Base-by-base conservation (phyloP, 2,888 invertebrate species). In the Caenorhabditis becei region DNA sequence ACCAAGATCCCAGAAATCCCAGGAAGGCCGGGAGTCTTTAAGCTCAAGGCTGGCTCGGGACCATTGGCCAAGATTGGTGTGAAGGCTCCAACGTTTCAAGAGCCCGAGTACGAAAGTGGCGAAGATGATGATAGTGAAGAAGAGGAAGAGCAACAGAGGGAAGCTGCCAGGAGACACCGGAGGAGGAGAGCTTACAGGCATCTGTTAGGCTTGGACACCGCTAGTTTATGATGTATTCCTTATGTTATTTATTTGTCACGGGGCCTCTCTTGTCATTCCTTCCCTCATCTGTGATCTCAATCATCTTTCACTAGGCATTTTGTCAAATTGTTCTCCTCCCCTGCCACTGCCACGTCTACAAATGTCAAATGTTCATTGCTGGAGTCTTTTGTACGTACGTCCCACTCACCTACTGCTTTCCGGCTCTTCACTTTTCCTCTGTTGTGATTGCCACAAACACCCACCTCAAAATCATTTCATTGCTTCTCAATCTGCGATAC, bases 171-270 rank as follows among this genome's bases (percentile, higher is more conserved):
- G 1, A n/a, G 47, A 35, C 58, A 74, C 28, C 49, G 49, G 58
- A 77, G 59, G 41, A 74, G 49, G 28, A 44, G 77, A 14, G 32
- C 71, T 1, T 62, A 47, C 61, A 51, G 78, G 56, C 77, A 77
- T 37, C 16, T 71, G 35, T 72, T 61, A 37, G 51, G 53, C 24
- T 49, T 71, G 26, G 32, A 54, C 47, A 49, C 44, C 5, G 14
- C 23, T 28, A 53, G 49, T 18, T 35, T 69, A 53, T 77, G 63
- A 56, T 16, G 11, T 24, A 56, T 47, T 24, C 41, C 16, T 28
- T 56, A 26, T 4, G 3, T 18, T 5, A 18, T n/a, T 14, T 41
- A 7, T 41, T 2, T 14, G 2, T 14, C 14, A 41, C 41, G 41
- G 41, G 41, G 2, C 14, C 8, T 14, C 41, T 14, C 11, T 11